A percentile compares a stretch with the other conserved stretches of the same genome.
Conservation (phyloP, 2,113 vertebrate species). For the Microcebus jonahi region DNA sequence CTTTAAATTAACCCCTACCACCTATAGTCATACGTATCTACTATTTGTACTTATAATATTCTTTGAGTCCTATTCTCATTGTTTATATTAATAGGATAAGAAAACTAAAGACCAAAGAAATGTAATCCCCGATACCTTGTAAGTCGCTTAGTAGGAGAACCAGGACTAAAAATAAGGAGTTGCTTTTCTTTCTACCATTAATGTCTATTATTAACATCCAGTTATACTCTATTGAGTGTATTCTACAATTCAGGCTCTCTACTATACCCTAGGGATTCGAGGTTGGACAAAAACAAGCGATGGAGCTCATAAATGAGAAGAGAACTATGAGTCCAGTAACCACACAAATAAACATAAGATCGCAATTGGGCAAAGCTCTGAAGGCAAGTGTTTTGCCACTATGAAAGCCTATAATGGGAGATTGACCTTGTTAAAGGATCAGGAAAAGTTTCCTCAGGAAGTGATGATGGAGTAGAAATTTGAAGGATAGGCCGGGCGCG, state of each 20-base stretch:
- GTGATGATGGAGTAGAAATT: not conserved
- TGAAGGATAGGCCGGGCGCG: not conserved
- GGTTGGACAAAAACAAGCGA: not conserved
- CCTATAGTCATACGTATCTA: not conserved
- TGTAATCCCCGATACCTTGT: not conserved
- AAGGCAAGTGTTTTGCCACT: not conserved
- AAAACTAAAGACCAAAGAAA: not conserved
- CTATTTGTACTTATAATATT: not conserved
- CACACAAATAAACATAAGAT: not conserved
- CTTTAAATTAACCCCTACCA: not conserved
- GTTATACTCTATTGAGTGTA: not conserved
- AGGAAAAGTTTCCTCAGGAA: not conserved
- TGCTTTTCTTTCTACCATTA: not conserved
- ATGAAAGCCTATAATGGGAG: not conserved
- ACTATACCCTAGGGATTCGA: not conserved
- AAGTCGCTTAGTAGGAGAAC: not conserved
- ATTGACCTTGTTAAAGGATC: not conserved
- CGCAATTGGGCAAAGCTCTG: not conserved
- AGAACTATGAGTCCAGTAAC: not conserved
- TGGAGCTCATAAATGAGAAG: not conserved
- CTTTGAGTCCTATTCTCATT: not conserved
- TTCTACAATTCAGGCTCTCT: not conserved
- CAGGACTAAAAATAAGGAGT: not conserved
- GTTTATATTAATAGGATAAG: not conserved
- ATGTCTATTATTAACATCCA: not conserved